A percentile compares a stretch with the other conserved stretches of the same genome.
These are phyloP conservation scores for Parelbella ahira DNA, from an alignment of 2,888 invertebrate species.

Conservation along the genomic window DNA sequence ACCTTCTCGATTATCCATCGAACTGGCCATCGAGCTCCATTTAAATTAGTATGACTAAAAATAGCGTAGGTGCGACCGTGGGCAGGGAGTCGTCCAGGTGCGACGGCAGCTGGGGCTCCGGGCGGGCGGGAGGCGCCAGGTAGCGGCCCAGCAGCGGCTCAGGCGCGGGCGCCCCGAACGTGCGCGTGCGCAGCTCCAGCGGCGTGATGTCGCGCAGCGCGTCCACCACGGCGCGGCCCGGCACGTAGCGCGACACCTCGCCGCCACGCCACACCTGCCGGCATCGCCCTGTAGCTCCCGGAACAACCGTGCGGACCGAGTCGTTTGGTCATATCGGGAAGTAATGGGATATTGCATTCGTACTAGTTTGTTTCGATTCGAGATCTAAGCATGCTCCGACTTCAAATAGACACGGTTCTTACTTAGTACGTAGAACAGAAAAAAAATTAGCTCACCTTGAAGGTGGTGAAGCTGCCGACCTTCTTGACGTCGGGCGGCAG, in stretches of 20 bases:
- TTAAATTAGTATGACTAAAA: too few relatives aligned
- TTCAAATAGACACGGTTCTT: too few relatives aligned
- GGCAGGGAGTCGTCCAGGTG: conserved; percentile 82
- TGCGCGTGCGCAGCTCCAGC: conserved; percentile 55
- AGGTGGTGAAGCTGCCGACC: conserved; percentile 87
- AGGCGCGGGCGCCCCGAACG: conserved; percentile 77
- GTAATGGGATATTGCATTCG: too few relatives aligned
- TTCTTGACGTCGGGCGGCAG: conserved; percentile 88
- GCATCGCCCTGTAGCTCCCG: too few relatives aligned
- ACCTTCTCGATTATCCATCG: too few relatives aligned
- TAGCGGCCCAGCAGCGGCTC: conserved; percentile 82
- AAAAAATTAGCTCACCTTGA: too few relatives aligned
- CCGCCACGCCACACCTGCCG: conserved; percentile 69
- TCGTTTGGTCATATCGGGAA: too few relatives aligned
- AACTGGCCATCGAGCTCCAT: too few relatives aligned
- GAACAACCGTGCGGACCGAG: too few relatives aligned
- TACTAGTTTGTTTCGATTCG: too few relatives aligned
- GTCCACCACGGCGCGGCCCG: conserved; percentile 68
- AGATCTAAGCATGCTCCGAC: too few relatives aligned
- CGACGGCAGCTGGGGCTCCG: conserved; percentile 69
- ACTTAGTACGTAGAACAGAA: too few relatives aligned
- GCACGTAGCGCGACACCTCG: conserved; percentile 72
- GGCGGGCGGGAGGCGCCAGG: conserved; percentile 76
- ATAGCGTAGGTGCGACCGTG: conserved; percentile 40
- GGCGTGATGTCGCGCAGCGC: conserved; percentile 61